Evolutionary conservation across 2,113 vertebrate genomes (phyloP), one percentile per base, ranked within the genome.

Genomic region (Collichthys lucidus): DNA sequence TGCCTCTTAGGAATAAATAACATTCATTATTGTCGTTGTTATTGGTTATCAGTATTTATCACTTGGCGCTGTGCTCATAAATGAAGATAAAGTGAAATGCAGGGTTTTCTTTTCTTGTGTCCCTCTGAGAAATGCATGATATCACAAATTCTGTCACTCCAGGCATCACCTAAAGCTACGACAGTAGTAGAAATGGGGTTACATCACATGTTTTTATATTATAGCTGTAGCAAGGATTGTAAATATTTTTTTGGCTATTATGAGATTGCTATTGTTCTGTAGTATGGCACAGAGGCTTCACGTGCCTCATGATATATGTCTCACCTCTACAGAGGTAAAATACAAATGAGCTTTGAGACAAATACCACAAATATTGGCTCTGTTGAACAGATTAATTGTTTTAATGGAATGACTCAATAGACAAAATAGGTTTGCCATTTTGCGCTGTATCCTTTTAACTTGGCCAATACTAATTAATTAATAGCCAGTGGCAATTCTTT

Each of bases 31-130:
- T 78, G 72, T 79, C 60, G 46, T 47, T 52, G 26, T 77, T 60
- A 60, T 64, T 40, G 9, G 35, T 40, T 57, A 22, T 76, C 60
- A 77, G 85, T 83, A 74, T 89, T 84, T 74, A 77, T 82, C 53
- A 35, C 81, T 62, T 72, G 62, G 84, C 80, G 63, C 35, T 60
- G 53, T 52, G 44, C 17, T 59, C 44, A 29, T 59, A 60, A 69
- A 83, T 72, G 19, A 84, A 85, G 73, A 82, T 66, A 62, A 76
- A 64, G 75, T 74, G 11, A 61, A 22, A 19, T 35, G 52, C 22
- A 29, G 4, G 62, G 20, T 62, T 63, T 22, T 61, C 61, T 55
- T 46, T 29, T 31, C 31, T 19, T 61, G 42, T 49, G 40, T 19
- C 11, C 11, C 20, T 31, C 40, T 35, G 31, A 57, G 62, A 62